Base-by-base conservation (phyloP, 2,888 invertebrate genomes). In the Bembecia ichneumoniformis region DNA sequence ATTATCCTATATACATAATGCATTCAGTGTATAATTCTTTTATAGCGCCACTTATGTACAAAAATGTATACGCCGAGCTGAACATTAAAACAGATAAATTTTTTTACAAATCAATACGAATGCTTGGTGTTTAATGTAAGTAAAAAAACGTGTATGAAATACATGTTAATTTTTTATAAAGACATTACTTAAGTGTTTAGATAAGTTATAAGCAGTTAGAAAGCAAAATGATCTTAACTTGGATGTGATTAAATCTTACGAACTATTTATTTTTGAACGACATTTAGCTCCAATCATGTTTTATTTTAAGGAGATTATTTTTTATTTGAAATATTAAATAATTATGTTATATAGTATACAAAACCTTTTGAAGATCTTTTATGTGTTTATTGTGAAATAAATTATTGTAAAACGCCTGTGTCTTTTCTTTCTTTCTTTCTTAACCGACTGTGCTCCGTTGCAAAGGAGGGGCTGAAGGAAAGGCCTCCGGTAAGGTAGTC, bases 311-410 rank as follows among this genome's bases (percentile, higher is more conserved):
- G 36, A 36, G n/a, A 36, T 36, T 40, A 9, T 47, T 14, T 20
- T 13, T 43, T 47, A 13, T 10, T 47, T n/a, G 13, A 35, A 47
- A 9, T 47, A 15, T 47, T 11, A 35, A 11, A 35, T 16, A 11
- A 35, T 34, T 47, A 47, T 47, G n/a, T 13, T 34, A 46, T 46
- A 46, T 16, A 47, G 35, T 35, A 35, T 47, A n/a, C 5, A 47
- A 51, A 51, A 43, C 28, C 46, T 52, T 53, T 56, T 57, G 52
- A 59, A 58, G 52, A 59, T 58, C 48, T 56, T 54, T 53, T 48
- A 53, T 54, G 55, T 66, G 55, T 66, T 62, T 59, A 62, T 60
- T 63, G 55, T 64, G 47, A 56, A 51, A 53, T 68, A 69, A 66
- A 64, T 58, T 57, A 58, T 48, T 62, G 59, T 59, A 40, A 62